phyloP scores from a whole-genome alignment of 2,797 vertebrate genomes.

The Helarctos malayanus region DNA sequence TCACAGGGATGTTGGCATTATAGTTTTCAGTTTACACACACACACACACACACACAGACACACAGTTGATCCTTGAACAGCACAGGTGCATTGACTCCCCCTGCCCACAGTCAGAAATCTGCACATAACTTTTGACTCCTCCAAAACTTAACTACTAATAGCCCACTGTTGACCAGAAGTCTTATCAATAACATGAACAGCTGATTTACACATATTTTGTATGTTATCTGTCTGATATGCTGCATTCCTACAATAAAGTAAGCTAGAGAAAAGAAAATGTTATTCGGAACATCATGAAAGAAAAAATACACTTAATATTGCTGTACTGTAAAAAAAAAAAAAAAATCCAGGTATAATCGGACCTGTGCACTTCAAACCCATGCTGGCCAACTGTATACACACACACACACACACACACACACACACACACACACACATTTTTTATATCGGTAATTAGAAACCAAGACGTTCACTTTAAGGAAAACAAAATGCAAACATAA shows the following conservation, averaged over 20 bases:
- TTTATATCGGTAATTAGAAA: not conserved
- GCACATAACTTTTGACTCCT: not conserved
- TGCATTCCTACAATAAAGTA: not conserved
- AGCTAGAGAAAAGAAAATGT: not conserved
- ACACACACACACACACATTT: too few relatives aligned
- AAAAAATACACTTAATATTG: not conserved
- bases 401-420: too few relatives aligned
- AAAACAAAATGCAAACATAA: conserved; percentile 17
- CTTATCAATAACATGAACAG: not conserved
- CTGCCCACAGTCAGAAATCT: not conserved
- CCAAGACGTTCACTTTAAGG: not conserved
- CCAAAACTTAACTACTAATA: not conserved
- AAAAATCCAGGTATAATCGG: not conserved
- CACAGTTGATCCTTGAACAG: not conserved
- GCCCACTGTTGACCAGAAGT: not conserved
- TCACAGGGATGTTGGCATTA: not conserved
- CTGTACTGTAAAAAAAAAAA: not conserved
- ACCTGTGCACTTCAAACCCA: not conserved
- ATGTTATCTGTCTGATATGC: not conserved
- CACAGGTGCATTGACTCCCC: not conserved
- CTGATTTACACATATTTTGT: not conserved
- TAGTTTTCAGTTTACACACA: conserved; percentile 28
- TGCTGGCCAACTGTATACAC: too few relatives aligned
- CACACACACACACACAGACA: not conserved
- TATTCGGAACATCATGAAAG: not conserved